Percentiles rank a stretch among this genome's conserved stretches.
These are phyloP conservation scores for Brachyhypopomus occidentalis DNA, from an alignment of 2,113 vertebrate genomes.

Conservation along the genomic window DNA sequence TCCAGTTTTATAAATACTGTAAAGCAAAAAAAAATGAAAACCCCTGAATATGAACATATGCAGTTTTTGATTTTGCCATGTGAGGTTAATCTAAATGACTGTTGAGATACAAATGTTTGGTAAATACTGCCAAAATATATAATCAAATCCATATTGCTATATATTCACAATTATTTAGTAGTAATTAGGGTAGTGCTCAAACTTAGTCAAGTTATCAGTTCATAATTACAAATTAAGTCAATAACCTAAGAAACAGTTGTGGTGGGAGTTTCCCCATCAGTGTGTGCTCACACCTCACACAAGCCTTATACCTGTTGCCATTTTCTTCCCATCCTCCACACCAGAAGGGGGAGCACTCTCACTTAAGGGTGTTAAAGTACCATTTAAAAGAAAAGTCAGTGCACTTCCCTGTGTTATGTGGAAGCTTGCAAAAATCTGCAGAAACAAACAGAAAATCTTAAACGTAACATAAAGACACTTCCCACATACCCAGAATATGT, in stretches of 20 bases:
- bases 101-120: too few species aligned
- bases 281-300: slow-evolving; percentile 35
- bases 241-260: background rate
- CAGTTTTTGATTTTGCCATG: background rate
- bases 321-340: slow-evolving; percentile 82
- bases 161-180: background rate
- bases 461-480: background rate
- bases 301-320: slow-evolving; percentile 73
- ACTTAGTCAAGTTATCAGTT: background rate
- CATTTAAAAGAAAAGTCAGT: slow-evolving; percentile 76
- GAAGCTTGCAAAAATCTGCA: slow-evolving; percentile 72
- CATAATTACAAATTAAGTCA: background rate
- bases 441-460: background rate
- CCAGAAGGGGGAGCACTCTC: slow-evolving; percentile 78
- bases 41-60: background rate
- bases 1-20: background rate
- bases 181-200: background rate
- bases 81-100: too few species aligned
- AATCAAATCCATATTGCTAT: background rate
- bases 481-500: too few species aligned
- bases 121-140: too few species aligned
- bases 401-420: slow-evolving; percentile 70
- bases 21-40: background rate
- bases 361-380: slow-evolving; percentile 70
- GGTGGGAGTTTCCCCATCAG: background rate